Evolutionary conservation across 1,140 invertebrate genomes (phyloP).

Genomic region (Artemia franciscana): DNA sequence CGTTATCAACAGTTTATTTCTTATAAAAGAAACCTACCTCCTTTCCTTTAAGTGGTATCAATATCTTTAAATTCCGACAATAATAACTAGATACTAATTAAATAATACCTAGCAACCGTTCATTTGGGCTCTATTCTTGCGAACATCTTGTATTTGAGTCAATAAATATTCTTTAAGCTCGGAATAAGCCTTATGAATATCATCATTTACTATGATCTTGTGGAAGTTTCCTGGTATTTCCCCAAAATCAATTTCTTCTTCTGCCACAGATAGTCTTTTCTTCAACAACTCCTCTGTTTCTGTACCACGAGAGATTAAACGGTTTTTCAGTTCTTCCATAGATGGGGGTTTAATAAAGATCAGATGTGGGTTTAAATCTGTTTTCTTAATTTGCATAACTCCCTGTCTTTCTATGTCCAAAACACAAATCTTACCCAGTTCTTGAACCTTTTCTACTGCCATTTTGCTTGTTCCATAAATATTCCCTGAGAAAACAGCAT

Average conservation of each 20-base stretch:
- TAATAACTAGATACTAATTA: too few species aligned
- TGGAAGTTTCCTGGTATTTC: slow-evolving; percentile 63
- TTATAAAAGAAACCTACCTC: too few species aligned
- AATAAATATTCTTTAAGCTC: slow-evolving; percentile 45
- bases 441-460: slow-evolving; percentile 55
- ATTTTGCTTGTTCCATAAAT: slow-evolving; percentile 80
- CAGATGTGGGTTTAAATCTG: slow-evolving; percentile 53
- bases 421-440: slow-evolving; percentile 64
- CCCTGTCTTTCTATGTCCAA: slow-evolving; percentile 92
- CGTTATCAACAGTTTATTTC: too few species aligned
- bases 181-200: slow-evolving; percentile 63
- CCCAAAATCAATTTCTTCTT: slow-evolving; percentile 57
- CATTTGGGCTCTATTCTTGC: too few species aligned
- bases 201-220: slow-evolving; percentile 69
- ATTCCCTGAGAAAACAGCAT: slow-evolving; percentile 74
- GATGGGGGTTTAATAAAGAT: slow-evolving; percentile 87
- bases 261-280: slow-evolving; percentile 43
- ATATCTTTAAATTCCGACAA: too few species aligned
- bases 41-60: too few species aligned
- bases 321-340: slow-evolving; percentile 46
- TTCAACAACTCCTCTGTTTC: slow-evolving; percentile 67
- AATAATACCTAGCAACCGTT: too few species aligned
- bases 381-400: slow-evolving; percentile 69
- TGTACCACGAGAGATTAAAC: slow-evolving; percentile 52
- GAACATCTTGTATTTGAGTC: slow-evolving; percentile 26